phyloP scores from a whole-genome alignment of 2,888 invertebrate species.

The Microctonus brassicae region DNA sequence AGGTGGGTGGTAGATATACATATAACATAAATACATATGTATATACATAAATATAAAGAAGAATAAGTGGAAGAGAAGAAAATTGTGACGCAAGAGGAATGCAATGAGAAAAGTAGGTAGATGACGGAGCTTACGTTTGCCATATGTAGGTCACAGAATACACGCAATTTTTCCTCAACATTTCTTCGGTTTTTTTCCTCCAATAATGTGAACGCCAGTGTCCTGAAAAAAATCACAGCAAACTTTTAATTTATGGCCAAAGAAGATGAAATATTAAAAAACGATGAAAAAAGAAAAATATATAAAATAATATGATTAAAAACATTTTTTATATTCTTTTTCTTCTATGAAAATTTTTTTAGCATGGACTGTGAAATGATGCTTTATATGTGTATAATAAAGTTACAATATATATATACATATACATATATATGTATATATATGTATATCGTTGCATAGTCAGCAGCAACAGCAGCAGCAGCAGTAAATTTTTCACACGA shows the following conservation, averaged over 20 bases:
- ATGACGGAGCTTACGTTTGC: background rate
- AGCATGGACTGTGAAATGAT: background rate
- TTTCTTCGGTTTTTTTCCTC: background rate
- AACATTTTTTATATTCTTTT: no score
- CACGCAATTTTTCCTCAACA: background rate
- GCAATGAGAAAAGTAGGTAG: background rate
- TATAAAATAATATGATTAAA: no score
- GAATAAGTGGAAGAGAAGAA: background rate
- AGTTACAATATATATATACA: no score
- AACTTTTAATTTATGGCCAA: background rate
- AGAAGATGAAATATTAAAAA: no score
- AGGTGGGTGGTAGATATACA: background rate
- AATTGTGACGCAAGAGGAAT: background rate
- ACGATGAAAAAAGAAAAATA: no score
- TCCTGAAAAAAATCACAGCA: background rate
- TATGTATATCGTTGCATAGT: background rate
- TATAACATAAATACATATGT: no score
- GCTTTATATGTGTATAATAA: background rate
- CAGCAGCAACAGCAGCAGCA: background rate
- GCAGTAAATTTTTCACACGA: background rate
- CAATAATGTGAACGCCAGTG: background rate
- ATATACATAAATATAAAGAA: background rate
- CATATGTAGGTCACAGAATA: conserved; percentile 28
- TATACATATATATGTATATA: no score
- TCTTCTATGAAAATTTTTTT: background rate